Conservation (phyloP, 2,888 invertebrate genomes). For the Melanchra persicariae region DNA sequence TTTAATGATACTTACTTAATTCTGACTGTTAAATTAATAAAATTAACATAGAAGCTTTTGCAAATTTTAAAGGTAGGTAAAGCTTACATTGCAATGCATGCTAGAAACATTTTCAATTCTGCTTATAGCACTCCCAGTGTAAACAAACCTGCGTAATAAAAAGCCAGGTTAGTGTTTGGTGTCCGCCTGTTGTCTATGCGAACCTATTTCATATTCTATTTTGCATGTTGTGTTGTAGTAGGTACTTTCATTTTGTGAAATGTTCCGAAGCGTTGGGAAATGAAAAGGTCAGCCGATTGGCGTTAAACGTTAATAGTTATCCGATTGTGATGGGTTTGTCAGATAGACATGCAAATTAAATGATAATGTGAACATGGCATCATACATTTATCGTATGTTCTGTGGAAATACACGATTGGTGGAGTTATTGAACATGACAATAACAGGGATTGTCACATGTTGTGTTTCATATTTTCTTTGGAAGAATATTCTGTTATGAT, state of each 20-base stretch:
- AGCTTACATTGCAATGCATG: constrained; percentile 5
- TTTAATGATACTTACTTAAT: background rate
- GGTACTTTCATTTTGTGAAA: constrained; percentile 53
- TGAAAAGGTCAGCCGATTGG: constrained; percentile 44
- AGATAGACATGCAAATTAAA: constrained; percentile 44
- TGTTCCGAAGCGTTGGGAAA: constrained; percentile 27
- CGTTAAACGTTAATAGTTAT: constrained; percentile 42
- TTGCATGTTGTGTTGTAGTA: constrained; percentile 15
- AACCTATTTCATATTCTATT: constrained; percentile 40
- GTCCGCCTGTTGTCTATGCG: constrained; percentile 13
- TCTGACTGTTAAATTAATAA: background rate
- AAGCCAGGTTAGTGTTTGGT: background rate
- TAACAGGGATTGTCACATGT: no score
- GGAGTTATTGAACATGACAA: background rate
- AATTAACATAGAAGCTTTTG: constrained; percentile 2
- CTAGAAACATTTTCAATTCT: constrained; percentile 3
- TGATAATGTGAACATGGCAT: constrained; percentile 24
- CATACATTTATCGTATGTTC: constrained; percentile 25
- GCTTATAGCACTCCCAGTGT: constrained; percentile 4
- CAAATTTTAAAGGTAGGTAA: background rate
- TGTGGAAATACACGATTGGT: constrained; percentile 22
- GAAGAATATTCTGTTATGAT: no score
- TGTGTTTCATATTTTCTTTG: no score
- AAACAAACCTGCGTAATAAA: constrained; percentile 18
- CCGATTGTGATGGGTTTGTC: constrained; percentile 30